phyloP scores from a whole-genome alignment of 2,888 invertebrate species.

The Trichogramma dendrolimi region DNA sequence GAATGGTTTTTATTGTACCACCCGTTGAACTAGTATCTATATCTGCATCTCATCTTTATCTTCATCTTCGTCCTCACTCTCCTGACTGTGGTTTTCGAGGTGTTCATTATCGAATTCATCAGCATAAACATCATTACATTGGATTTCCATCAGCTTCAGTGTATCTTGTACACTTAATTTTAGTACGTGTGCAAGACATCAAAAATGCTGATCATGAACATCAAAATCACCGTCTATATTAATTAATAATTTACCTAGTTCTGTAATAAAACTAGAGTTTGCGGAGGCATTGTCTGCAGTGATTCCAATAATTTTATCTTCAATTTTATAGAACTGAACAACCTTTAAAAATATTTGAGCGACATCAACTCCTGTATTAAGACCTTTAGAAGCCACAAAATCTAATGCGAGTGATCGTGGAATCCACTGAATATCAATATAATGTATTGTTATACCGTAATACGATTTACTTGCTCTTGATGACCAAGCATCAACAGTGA shows the following conservation, averaged over 20 bases:
- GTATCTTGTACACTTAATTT: no score
- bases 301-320: constrained; percentile 23
- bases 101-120: no score
- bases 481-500: constrained; percentile 29
- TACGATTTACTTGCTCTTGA: constrained; percentile 31
- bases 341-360: constrained; percentile 28
- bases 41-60: no score
- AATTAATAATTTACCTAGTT: constrained; percentile 12
- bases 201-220: constrained; percentile 14
- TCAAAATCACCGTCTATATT: constrained; percentile 12
- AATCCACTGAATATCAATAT: constrained; percentile 34
- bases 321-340: constrained; percentile 17
- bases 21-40: no score
- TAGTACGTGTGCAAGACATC: no score
- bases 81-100: no score
- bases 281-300: constrained; percentile 25
- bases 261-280: constrained; percentile 22
- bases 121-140: no score
- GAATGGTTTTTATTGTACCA: no score
- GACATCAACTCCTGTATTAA: constrained; percentile 35
- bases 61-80: no score
- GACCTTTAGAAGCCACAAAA: constrained; percentile 17
- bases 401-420: constrained; percentile 10
- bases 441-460: constrained; percentile 36
- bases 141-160: no score